phyloP scores from a whole-genome alignment of 1,140 invertebrate genomes.

The Diabrotica undecimpunctata region DNA sequence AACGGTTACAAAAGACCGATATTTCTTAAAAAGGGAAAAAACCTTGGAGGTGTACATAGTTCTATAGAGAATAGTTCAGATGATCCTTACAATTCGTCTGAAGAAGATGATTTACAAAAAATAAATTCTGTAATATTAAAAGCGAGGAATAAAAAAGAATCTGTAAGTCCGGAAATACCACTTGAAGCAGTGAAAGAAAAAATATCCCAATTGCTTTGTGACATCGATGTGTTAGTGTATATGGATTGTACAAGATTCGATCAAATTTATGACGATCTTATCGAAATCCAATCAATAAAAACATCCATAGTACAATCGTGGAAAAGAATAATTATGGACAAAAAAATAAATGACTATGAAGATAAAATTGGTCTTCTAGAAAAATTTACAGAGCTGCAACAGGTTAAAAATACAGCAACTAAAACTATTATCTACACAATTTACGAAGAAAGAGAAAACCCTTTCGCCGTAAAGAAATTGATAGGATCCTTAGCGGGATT shows the following conservation, averaged over 20 bases:
- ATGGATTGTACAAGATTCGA: conserved; percentile 33
- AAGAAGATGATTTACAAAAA: conserved; percentile 25
- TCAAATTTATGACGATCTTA: conserved; percentile 29
- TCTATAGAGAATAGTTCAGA: background rate
- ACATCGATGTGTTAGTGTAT: conserved; percentile 34
- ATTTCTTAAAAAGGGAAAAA: conserved; percentile 4
- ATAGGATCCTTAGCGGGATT: conserved; percentile 33
- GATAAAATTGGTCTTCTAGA: conserved; percentile 32
- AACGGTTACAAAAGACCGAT: conserved; percentile 35
- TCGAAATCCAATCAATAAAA: conserved; percentile 33
- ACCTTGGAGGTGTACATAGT: background rate
- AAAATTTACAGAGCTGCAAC: conserved; percentile 34
- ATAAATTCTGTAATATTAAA: conserved; percentile 25
- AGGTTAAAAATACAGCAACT: conserved; percentile 27
- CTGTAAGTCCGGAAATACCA: conserved; percentile 23
- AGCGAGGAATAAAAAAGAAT: conserved; percentile 18
- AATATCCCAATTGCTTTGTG: conserved; percentile 28
- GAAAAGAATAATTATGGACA: conserved; percentile 34
- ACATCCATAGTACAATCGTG: conserved; percentile 29
- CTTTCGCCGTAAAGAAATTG: conserved; percentile 34
- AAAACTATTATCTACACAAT: conserved; percentile 28
- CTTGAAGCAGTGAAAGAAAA: conserved; percentile 33
- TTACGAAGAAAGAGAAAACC: conserved; percentile 24
- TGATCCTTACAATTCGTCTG: conserved; percentile 14
- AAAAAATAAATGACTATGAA: conserved; percentile 29